Evolutionary conservation across 2,797 vertebrate genomes (phyloP).

Genomic region (Gallinago nigripennis): DNA sequence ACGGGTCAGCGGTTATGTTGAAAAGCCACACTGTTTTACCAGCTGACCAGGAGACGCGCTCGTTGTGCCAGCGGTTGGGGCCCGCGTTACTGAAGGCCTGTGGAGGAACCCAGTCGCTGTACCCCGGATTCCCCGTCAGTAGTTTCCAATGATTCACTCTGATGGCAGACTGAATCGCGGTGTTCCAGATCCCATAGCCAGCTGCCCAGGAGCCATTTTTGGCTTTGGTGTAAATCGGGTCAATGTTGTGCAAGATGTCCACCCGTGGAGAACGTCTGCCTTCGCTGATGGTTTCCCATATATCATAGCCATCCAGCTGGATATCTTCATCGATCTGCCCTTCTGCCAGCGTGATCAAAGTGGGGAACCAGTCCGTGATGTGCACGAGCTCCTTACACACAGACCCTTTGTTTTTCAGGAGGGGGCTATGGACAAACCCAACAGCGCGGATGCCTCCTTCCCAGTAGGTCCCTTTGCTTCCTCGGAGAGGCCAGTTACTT

Average conservation of each 20-base stretch:
- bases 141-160: slow-evolving; percentile 95
- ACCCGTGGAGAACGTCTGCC: slow-evolving; percentile 90
- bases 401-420: slow-evolving; percentile 88
- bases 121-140: slow-evolving; percentile 92
- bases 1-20: slow-evolving; percentile 95
- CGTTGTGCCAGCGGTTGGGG: slow-evolving; percentile 90
- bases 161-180: slow-evolving; percentile 91
- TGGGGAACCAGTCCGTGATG: slow-evolving; percentile 98
- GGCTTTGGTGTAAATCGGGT: slow-evolving; percentile 92
- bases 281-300: slow-evolving; percentile 97
- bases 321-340: slow-evolving; percentile 90
- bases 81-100: slow-evolving; percentile 91
- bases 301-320: slow-evolving; percentile 91
- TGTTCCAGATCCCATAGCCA: slow-evolving; percentile 95
- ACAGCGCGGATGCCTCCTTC: slow-evolving; percentile 93
- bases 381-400: slow-evolving; percentile 91
- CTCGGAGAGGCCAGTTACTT: slow-evolving; percentile 96
- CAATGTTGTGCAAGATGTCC: slow-evolving; percentile 97
- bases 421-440: slow-evolving; percentile 95
- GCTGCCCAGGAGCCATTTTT: slow-evolving; percentile 94
- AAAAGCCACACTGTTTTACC: slow-evolving; percentile 96
- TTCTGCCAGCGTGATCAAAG: slow-evolving; percentile 89
- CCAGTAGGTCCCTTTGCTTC: slow-evolving; percentile 96
- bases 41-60: slow-evolving; percentile 84
- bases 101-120: slow-evolving; percentile 95